A percentile compares a stretch with the other conserved stretches of the same genome.
Evolutionary conservation across 2,888 invertebrate species (phyloP).

Genomic region (Carterocephalus palaemon): DNA sequence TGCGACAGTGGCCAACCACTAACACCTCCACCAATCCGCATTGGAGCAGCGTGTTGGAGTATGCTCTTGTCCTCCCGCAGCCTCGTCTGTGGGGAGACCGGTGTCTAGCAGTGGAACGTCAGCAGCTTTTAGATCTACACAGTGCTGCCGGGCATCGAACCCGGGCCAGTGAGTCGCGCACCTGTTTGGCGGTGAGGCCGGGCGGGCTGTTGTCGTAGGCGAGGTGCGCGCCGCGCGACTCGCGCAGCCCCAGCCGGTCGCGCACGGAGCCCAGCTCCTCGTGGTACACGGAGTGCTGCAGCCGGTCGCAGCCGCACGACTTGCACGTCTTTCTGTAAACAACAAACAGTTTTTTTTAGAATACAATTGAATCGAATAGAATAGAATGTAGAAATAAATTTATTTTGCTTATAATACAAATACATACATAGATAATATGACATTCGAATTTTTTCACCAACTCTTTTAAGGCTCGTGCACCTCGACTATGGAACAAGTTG

Average conservation of each 20-base stretch:
- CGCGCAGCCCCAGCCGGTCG: conserved; percentile 84
- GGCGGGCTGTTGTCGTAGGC: conserved; percentile 82
- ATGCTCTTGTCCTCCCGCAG: no score
- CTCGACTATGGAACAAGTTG: no score
- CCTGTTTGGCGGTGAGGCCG: conserved; percentile 86
- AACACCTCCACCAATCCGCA: no score
- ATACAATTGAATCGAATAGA: neutral
- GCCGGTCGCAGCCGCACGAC: conserved; percentile 94
- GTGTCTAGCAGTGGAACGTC: no score
- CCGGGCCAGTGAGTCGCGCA: no score
- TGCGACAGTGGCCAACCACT: no score
- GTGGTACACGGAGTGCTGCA: conserved; percentile 93
- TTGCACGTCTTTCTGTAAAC: conserved; percentile 93
- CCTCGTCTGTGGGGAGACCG: no score
- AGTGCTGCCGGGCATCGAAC: no score
- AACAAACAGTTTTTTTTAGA: conserved; percentile 23
- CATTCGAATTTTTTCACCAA: neutral
- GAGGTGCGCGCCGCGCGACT: conserved; percentile 64
- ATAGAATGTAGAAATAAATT: neutral
- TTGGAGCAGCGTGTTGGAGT: no score
- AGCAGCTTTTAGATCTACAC: no score
- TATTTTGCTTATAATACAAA: neutral
- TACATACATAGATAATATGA: neutral
- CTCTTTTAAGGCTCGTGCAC: no score
- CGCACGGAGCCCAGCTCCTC: conserved; percentile 90